Evolutionary conservation across 2,113 vertebrate species (phyloP).

Genomic region (Murina feae): DNA sequence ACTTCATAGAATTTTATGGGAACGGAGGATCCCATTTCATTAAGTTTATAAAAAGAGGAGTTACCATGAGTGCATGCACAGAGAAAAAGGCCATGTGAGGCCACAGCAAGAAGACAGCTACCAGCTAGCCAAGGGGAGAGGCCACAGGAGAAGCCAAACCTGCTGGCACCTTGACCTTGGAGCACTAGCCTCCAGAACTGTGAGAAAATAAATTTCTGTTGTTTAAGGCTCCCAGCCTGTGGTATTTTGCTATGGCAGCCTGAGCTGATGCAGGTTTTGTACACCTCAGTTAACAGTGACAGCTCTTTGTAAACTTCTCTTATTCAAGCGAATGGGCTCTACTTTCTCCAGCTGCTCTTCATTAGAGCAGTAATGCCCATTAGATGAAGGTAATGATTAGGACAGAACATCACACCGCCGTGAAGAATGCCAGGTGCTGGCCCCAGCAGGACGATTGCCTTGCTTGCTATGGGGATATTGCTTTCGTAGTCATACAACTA

Average conservation of each 20-base stretch:
- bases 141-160: not conserved
- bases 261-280: not conserved
- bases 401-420: not conserved
- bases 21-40: not conserved
- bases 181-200: not conserved
- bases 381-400: not conserved
- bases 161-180: not conserved
- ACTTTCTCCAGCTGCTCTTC: not conserved
- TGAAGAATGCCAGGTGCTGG: not conserved
- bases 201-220: not conserved
- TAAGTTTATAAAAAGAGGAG: not conserved
- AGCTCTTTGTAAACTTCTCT: not conserved
- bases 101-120: not conserved
- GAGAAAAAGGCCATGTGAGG: not conserved
- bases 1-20: not conserved
- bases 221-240: not conserved
- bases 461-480: not conserved
- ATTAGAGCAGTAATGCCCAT: not conserved
- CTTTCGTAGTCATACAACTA: not conserved
- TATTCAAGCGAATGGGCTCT: not conserved
- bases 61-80: too few species aligned
- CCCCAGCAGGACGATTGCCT: not conserved
- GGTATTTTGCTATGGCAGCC: not conserved
- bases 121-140: not conserved
- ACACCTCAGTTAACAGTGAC: not conserved